Percentiles rank a stretch among this genome's conserved stretches.
These are phyloP conservation scores for Drosophila littoralis DNA, from an alignment of 1,140 invertebrate genomes.

Conservation along the genomic window DNA sequence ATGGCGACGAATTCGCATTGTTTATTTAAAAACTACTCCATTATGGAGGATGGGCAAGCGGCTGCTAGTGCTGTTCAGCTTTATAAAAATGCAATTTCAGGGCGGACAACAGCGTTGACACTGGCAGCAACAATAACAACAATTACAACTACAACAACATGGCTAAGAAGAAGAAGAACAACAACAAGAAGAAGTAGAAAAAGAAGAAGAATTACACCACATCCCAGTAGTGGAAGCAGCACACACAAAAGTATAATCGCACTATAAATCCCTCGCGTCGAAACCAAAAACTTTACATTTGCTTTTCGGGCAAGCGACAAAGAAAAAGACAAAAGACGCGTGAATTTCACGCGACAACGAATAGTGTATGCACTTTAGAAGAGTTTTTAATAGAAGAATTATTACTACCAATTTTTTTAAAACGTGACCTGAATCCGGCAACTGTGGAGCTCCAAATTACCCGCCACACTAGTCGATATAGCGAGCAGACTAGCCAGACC, in stretches of 20 bases:
- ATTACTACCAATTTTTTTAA: no score
- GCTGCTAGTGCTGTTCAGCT: conserved; percentile 41
- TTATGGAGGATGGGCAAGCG: conserved; percentile 43
- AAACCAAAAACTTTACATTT: conserved; percentile 63
- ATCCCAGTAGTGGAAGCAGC: conserved; percentile 17
- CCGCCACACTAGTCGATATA: no score
- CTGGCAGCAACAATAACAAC: conserved; percentile 23
- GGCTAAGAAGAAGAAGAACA: conserved; percentile 30
- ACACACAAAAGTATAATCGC: conserved; percentile 59
- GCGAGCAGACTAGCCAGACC: no score
- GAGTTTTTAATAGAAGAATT: no score
- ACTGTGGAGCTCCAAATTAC: no score
- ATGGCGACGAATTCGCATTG: conserved; percentile 52
- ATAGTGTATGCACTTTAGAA: neutral
- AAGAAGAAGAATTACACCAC: neutral
- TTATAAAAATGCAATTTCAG: conserved; percentile 68
- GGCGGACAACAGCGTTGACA: conserved; percentile 36
- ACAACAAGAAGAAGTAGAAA: neutral
- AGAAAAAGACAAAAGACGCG: conserved; percentile 28
- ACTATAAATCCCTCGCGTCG: conserved; percentile 63
- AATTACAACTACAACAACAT: conserved; percentile 21
- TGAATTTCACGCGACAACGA: neutral
- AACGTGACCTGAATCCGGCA: no score
- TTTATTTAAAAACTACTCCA: conserved; percentile 67
- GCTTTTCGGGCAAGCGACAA: conserved; percentile 46